Conservation (phyloP, 2,797 vertebrate species). For the Craterocephalus amniculus region DNA sequence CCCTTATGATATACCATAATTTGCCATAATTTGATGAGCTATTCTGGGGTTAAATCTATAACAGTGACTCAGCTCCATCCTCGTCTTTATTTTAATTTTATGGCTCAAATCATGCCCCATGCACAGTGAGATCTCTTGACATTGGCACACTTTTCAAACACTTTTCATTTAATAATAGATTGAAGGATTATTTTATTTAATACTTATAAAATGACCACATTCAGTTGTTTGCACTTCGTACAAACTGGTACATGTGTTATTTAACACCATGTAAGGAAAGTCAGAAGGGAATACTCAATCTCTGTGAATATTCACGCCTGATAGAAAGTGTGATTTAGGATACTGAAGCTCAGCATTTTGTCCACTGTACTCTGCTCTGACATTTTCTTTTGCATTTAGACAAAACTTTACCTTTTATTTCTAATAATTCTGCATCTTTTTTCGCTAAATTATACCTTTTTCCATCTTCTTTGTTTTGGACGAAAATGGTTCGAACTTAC, state of each 20-base stretch:
- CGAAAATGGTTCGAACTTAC: conserved; percentile 18
- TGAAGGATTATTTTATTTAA: background rate
- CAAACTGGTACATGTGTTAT: background rate
- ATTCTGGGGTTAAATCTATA: background rate
- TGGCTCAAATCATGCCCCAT: conserved; percentile 32
- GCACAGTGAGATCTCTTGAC: background rate
- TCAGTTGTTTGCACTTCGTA: conserved; percentile 2
- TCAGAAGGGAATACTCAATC: conserved; percentile 20
- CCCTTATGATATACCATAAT: too few species aligned
- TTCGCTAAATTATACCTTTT: background rate
- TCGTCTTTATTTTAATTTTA: background rate
- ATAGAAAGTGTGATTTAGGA: conserved; percentile 23
- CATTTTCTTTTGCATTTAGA: conserved; percentile 5
- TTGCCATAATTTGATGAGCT: background rate
- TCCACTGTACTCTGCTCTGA: conserved; percentile 18
- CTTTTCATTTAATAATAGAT: background rate
- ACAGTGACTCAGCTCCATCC: background rate
- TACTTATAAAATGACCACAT: conserved; percentile 1
- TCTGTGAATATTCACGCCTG: conserved; percentile 16
- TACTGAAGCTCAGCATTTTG: conserved; percentile 21
- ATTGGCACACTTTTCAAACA: background rate
- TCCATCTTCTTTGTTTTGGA: background rate
- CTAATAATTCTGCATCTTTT: background rate
- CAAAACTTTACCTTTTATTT: background rate
- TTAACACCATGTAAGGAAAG: background rate